Percentiles rank a stretch among this genome's conserved stretches.
Conservation (phyloP, 1,140 invertebrate genomes). For the Proales similis region DNA sequence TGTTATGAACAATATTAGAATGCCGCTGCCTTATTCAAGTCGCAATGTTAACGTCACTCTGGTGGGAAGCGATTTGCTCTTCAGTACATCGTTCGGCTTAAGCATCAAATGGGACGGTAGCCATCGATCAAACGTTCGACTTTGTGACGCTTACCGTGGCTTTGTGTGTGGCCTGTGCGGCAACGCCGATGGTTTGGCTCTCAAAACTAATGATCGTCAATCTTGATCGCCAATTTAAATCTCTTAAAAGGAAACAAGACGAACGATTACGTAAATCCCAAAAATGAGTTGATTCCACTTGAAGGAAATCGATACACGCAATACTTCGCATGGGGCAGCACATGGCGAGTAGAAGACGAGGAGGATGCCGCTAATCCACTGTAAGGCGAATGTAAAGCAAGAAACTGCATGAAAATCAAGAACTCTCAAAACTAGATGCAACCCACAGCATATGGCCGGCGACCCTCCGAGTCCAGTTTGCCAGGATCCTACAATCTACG, state of each 20-base stretch:
- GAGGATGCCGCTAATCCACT: too few relatives aligned
- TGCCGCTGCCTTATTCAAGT: too few relatives aligned
- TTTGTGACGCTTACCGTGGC: background rate
- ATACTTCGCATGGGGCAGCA: constrained; percentile 2
- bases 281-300: constrained; percentile 1
- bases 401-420: too few relatives aligned
- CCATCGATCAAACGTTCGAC: background rate
- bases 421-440: too few relatives aligned
- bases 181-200: background rate
- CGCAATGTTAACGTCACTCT: background rate
- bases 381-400: too few relatives aligned
- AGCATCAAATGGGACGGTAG: background rate
- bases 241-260: background rate
- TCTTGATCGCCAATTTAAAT: too few relatives aligned
- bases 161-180: background rate
- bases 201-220: too few relatives aligned
- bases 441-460: too few relatives aligned
- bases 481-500: too few relatives aligned
- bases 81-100: background rate
- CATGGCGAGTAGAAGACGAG: constrained; percentile 33
- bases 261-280: constrained; percentile 29
- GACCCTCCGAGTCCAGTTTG: too few relatives aligned
- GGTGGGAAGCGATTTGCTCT: background rate
- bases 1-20: too few relatives aligned
- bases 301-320: background rate